These are phyloP conservation scores for Biston betularia DNA, from an alignment of 2,888 invertebrate species.

Conservation along the genomic window DNA sequence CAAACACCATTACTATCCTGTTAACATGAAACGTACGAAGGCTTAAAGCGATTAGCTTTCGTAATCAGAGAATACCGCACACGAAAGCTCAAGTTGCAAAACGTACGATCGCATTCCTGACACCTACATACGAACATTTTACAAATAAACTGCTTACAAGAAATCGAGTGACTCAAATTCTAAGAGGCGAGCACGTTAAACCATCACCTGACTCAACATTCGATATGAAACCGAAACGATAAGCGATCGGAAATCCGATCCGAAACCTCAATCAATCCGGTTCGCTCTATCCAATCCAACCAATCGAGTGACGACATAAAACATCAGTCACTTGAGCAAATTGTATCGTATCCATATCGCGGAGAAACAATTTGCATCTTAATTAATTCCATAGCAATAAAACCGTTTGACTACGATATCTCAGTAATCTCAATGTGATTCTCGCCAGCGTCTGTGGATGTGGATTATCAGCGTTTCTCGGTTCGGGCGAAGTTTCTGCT, in stretches of 20 bases:
- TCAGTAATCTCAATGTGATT: conserved; percentile 81
- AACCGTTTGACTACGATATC: conserved; percentile 65
- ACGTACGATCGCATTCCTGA: conserved; percentile 24
- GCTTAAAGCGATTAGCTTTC: conserved; percentile 6
- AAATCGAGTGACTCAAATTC: conserved; percentile 22
- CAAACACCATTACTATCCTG: conserved; percentile 20
- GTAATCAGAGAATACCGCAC: conserved; percentile 22
- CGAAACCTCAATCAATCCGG: conserved; percentile 16
- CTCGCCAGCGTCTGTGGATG: conserved; percentile 75
- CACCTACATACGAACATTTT: conserved; percentile 13
- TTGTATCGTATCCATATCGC: conserved; percentile 35
- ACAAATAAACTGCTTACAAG: conserved; percentile 22
- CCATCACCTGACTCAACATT: conserved; percentile 31
- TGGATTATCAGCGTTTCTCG: conserved; percentile 84
- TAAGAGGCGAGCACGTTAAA: conserved; percentile 15
- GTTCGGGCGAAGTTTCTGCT: conserved; percentile 80
- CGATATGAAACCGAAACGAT: conserved; percentile 29
- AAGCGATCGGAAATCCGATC: conserved; percentile 23
- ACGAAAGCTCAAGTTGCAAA: conserved; percentile 20
- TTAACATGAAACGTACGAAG: not conserved
- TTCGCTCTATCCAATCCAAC: conserved; percentile 7
- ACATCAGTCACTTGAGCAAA: conserved; percentile 28
- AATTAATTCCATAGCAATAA: conserved; percentile 71
- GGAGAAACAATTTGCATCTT: conserved; percentile 58
- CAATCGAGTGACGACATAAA: conserved; percentile 25